These are phyloP conservation scores for Heliocidaris erythrogramma DNA, from an alignment of 35 echinoderm and acorn worm genomes.

Conservation along the genomic window DNA sequence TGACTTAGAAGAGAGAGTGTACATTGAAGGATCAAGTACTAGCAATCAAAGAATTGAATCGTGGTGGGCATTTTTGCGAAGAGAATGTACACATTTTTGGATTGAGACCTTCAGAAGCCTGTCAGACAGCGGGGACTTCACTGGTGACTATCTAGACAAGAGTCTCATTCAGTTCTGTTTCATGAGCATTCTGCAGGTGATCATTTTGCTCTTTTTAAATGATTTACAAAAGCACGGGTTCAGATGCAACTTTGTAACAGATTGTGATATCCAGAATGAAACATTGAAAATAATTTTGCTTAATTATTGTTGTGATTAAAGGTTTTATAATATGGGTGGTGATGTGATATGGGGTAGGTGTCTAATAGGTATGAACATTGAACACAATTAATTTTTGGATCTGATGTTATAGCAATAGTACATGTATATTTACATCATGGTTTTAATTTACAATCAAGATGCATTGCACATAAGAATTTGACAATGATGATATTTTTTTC, in stretches of 20 bases:
- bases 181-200: constrained; percentile 57
- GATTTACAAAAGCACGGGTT: background rate
- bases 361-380: no score
- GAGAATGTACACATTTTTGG: constrained; percentile 77
- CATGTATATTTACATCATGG: background rate
- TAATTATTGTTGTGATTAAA: background rate
- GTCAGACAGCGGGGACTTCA: constrained; percentile 44
- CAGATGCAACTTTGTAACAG: background rate
- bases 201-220: background rate
- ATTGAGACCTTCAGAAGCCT: constrained; percentile 58
- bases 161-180: constrained; percentile 72
- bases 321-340: background rate
- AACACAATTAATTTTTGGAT: no score
- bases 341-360: background rate
- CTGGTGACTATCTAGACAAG: constrained; percentile 58
- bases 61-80: constrained; percentile 50
- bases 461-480: background rate
- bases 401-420: no score
- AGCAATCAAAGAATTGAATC: constrained; percentile 53
- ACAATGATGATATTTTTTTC: background rate
- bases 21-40: constrained; percentile 44
- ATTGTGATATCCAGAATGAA: background rate
- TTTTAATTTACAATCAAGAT: background rate
- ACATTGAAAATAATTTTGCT: background rate
- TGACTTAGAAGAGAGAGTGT: background rate